Evolutionary conservation across 2,888 invertebrate species (phyloP), one percentile per base, ranked within the genome.

Genomic region (Drosophila algonquin): DNA sequence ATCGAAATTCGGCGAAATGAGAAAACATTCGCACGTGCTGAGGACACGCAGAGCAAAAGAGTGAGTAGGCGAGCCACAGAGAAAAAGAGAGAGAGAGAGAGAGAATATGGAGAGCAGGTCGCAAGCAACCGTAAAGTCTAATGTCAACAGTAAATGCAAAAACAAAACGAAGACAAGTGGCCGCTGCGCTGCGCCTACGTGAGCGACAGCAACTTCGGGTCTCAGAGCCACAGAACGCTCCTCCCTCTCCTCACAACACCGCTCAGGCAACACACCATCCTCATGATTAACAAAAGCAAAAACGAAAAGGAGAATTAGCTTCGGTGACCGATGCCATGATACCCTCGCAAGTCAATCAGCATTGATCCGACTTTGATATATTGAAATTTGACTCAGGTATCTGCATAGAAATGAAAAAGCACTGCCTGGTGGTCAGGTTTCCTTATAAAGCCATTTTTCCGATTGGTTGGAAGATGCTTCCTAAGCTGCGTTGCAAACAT

Each of bases 81-180:
- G 61, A 14, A 5, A 24, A 18, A 40, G 59, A 14, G 24, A 21
- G 21, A 21, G 61, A 14, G 24, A 24, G 21, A 58, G 18, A 57
- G 61, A 53, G 63, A 40, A 32, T 30, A 51, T 8, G 47, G 27
- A 27, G 46, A 45, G 59, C 44, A 45, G 52, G 57, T 47, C 24
- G 50, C 53, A 35, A 47, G 46, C 63, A 24, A 50, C 16, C 58
- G 12, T 53, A 44, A 74, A 40, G 40, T n/a, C 40, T 40, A 68
- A 70, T 78, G 81, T 78, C 77, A 81, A 78, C 79, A 47, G 52
- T 58, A 75, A 87, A 82, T 75, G 80, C 83, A 82, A 85, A 82
- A 83, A 73, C 78, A 86, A 88, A 80, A 58, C 59, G 18, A 35
- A 50, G 6, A n/a, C 40, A 40, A n/a, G 40, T 14, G 14, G 40